These are phyloP conservation scores for Archivesica marissinica DNA, from an alignment of 1,140 invertebrate genomes.

Conservation along the genomic window DNA sequence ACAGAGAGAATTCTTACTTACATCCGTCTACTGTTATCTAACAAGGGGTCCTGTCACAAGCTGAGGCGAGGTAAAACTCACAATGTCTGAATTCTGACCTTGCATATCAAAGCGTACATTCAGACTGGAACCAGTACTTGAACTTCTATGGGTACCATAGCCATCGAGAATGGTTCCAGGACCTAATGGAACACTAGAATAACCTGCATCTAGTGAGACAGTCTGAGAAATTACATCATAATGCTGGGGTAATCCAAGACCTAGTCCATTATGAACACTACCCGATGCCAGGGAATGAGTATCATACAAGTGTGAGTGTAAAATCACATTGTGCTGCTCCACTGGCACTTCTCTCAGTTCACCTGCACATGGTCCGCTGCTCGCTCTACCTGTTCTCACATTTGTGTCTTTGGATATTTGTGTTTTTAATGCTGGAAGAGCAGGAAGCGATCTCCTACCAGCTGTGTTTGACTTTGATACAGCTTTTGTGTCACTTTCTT, in stretches of 20 bases:
- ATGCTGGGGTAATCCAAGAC: neutral
- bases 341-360: conserved; percentile 11
- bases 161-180: conserved; percentile 14
- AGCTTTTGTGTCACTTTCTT: neutral
- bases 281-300: neutral
- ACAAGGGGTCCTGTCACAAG: conserved; percentile 1
- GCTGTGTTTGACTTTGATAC: neutral
- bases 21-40: conserved; percentile 21
- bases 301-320: conserved; percentile 23
- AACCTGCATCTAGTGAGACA: neutral
- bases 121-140: neutral
- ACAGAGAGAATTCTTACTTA: too few relatives aligned
- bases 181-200: neutral
- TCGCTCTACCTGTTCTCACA: neutral
- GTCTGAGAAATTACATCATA: neutral
- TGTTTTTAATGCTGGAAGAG: neutral
- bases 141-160: conserved; percentile 18
- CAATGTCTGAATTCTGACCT: neutral
- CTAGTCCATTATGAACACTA: neutral
- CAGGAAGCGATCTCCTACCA: neutral
- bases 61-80: conserved; percentile 2
- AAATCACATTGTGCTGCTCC: conserved; percentile 13
- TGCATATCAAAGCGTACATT: conserved; percentile 15
- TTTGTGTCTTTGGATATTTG: neutral
- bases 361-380: neutral